These are phyloP conservation scores for Platycercus adscitus DNA, from an alignment of 2,113 vertebrate genomes.

Conservation along the genomic window DNA sequence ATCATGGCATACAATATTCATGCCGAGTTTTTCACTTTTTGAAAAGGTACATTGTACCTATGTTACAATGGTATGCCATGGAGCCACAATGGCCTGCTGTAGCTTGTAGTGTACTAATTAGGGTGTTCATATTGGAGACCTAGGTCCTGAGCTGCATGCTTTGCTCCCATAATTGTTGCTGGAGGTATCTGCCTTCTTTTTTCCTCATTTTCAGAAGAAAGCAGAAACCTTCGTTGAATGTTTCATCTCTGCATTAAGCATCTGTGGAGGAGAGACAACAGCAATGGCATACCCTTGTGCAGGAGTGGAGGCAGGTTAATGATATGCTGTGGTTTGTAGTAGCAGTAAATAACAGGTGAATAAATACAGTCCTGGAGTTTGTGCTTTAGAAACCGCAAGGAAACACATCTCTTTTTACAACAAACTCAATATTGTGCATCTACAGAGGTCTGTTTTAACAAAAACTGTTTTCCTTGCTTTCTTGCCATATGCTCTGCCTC, in stretches of 20 bases:
- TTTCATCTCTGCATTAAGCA: neutral
- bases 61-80: neutral
- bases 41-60: neutral
- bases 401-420: neutral
- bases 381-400: neutral
- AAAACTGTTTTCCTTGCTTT: slow-evolving; percentile 12
- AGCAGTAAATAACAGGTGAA: neutral
- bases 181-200: neutral
- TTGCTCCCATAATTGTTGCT: neutral
- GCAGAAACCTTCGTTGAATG: neutral
- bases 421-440: neutral
- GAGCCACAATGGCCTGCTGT: neutral
- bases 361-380: neutral
- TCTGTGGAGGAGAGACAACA: neutral
- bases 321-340: neutral
- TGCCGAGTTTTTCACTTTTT: neutral
- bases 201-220: neutral
- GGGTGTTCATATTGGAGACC: neutral
- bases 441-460: neutral
- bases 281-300: neutral
- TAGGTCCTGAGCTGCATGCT: neutral
- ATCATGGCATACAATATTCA: neutral
- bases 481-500: neutral
- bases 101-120: neutral
- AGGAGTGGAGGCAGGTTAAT: neutral